A percentile compares a stretch with the other conserved stretches of the same genome.
Conservation (phyloP, 2,888 invertebrate species). For the Cephus spinipes region DNA sequence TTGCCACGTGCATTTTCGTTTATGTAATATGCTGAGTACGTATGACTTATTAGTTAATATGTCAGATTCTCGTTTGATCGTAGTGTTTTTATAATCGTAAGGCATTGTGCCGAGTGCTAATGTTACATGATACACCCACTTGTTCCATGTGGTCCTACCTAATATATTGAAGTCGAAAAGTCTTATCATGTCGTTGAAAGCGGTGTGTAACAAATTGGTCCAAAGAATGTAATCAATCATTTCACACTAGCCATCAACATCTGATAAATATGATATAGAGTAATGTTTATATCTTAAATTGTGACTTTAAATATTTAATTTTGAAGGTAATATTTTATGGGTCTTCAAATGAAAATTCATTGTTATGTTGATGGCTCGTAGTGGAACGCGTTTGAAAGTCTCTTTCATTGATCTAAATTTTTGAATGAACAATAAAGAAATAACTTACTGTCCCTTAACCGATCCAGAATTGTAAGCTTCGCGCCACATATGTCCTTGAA, state of each 20-base stretch:
- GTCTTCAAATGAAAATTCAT: not conserved
- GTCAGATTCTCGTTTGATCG: not conserved
- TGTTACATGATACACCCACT: not conserved
- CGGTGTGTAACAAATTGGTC: constrained; percentile 20
- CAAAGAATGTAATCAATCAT: constrained; percentile 20
- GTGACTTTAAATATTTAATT: not conserved
- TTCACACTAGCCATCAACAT: constrained; percentile 19
- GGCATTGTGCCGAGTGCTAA: not conserved
- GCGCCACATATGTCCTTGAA: constrained; percentile 94
- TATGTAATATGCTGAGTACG: not conserved
- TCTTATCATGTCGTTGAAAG: not conserved
- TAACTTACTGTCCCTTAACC: constrained; percentile 90
- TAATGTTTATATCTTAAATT: not conserved
- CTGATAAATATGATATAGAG: not conserved
- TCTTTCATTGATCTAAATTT: not conserved
- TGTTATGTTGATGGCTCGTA: not conserved
- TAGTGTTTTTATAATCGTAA: not conserved
- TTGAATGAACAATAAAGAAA: constrained; percentile 13
- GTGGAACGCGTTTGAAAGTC: not conserved
- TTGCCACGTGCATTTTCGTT: not conserved
- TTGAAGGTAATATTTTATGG: not conserved
- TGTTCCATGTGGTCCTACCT: not conserved
- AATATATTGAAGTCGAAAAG: not conserved
- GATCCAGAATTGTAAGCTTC: constrained; percentile 83
- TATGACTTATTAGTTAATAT: not conserved